Base-by-base conservation (phyloP, 2,888 invertebrate species). In the Eupeodes luniger region DNA sequence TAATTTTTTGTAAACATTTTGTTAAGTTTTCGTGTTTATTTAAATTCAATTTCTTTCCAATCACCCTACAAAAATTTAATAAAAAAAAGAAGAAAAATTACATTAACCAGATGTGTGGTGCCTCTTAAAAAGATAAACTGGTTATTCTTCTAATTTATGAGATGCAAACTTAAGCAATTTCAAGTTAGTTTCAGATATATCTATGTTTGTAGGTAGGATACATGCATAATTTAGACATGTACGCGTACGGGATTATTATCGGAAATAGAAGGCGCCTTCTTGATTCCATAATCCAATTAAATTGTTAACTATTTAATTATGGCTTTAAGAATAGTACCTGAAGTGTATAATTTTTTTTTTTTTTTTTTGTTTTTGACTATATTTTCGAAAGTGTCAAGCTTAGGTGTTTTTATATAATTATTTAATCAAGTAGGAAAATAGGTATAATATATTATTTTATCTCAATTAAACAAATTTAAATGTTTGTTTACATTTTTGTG, bases 221-320 rank as follows among this genome's bases (percentile, higher is more conserved):
- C 19, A 19, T 57, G 19, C 3, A 6, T 4, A 19, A 12, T 7
- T 12, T 47, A 47, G 16, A 1, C 36, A 7, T 9, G 36, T 19
- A 11, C 11, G 19, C 4, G 36, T 19, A 11, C 11, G 19, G 6
- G 19, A 2, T 11, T 47, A 69, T 53, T 11, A 57, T 70, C 57
- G 44, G 19, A 70, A 57, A 70, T 57, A 14, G 57, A 2, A 70
- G 70, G 70, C 40, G 40, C 70, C 72, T 34, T 59, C 16, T 4
- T 27, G n/a, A 72, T 72, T 72, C 72, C 44, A 49, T 72, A 59
- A 72, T 72, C 72, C 11, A 72, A 59, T 72, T 47, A 49, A 72
- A 72, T 59, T 27, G 44, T 47, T n/a, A 72, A 72, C n/a, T 16
- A 34, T 59, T 72, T 47, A 57, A 57, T 5, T 27, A 40, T 14